Evolutionary conservation across 2,797 vertebrate species (phyloP).

Genomic region (Salarias fasciatus): DNA sequence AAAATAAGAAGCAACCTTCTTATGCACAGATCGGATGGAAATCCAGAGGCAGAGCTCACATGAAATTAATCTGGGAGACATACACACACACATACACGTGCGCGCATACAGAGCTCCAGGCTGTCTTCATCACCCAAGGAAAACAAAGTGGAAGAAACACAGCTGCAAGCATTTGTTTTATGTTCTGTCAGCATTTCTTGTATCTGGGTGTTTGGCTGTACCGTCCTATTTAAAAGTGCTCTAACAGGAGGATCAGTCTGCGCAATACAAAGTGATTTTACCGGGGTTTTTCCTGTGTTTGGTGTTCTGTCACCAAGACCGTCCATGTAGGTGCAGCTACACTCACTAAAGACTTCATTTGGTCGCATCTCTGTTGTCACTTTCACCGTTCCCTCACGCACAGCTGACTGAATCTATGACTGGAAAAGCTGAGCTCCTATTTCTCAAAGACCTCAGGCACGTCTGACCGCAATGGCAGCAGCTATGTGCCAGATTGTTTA

Average conservation of each 20-base stretch:
- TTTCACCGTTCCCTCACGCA: slow-evolving; percentile 1
- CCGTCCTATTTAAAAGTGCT: slow-evolving; percentile 33
- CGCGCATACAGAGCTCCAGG: slow-evolving; percentile 14
- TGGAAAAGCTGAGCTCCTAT: slow-evolving; percentile 14
- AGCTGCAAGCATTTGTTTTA: slow-evolving; percentile 51
- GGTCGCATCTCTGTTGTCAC: neutral
- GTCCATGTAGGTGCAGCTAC: no score
- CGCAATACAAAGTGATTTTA: neutral
- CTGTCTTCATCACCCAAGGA: slow-evolving; percentile 42
- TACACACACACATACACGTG: slow-evolving; percentile 3
- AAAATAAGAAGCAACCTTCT: no score
- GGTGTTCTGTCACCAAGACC: no score
- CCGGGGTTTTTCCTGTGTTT: no score
- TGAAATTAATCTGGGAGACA: neutral
- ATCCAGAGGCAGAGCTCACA: slow-evolving; percentile 13
- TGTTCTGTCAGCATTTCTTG: slow-evolving; percentile 52
- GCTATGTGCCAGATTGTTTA: neutral
- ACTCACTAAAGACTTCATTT: no score
- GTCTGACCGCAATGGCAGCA: slow-evolving; percentile 24
- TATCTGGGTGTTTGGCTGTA: slow-evolving; percentile 1
- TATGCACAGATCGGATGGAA: no score
- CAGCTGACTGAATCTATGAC: slow-evolving; percentile 37
- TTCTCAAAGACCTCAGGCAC: slow-evolving; percentile 20
- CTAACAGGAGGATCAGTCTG: slow-evolving; percentile 11
- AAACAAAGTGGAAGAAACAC: slow-evolving; percentile 38